phyloP scores from a whole-genome alignment of 2,888 invertebrate genomes.

The Drosophila monieri region DNA sequence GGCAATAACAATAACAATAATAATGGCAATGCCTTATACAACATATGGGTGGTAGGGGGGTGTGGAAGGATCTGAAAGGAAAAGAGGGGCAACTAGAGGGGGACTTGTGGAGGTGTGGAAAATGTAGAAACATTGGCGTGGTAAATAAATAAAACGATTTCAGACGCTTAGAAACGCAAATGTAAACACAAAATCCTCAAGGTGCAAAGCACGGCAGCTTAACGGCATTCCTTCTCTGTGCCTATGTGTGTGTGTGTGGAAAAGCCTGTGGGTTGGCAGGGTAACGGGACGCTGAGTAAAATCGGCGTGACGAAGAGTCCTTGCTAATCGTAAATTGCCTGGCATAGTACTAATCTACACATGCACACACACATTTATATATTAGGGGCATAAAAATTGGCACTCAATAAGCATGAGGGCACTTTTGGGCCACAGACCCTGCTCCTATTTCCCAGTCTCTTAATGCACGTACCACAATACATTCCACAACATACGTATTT shows the following conservation, averaged over 20 bases:
- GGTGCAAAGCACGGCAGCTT: constrained; percentile 51
- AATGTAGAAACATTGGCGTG: constrained; percentile 31
- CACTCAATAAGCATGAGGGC: constrained; percentile 70
- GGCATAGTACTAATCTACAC: constrained; percentile 54
- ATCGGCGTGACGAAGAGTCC: constrained; percentile 32
- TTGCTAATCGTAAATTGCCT: constrained; percentile 68
- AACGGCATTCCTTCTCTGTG: constrained; percentile 16
- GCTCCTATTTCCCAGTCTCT: background rate
- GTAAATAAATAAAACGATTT: constrained; percentile 76
- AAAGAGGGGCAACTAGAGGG: background rate
- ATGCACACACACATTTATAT: constrained; percentile 30
- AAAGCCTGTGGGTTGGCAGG: background rate
- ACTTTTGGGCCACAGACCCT: constrained; percentile 49
- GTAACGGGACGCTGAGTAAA: background rate
- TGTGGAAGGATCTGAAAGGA: background rate
- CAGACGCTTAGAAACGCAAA: constrained; percentile 42
- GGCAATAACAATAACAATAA: constrained; percentile 58
- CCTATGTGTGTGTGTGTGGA: background rate
- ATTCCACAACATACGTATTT: constrained; percentile 1
- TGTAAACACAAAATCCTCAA: constrained; percentile 60
- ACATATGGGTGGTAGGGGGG: constrained; percentile 44
- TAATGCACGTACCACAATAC: constrained; percentile 1
- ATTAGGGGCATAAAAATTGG: constrained; percentile 72
- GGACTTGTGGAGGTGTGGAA: background rate
- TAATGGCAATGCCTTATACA: constrained; percentile 51